Base-by-base conservation (phyloP, 30 jellyfish, hydroid and myxozoan species). In the Pseudorhiza aurosa region DNA sequence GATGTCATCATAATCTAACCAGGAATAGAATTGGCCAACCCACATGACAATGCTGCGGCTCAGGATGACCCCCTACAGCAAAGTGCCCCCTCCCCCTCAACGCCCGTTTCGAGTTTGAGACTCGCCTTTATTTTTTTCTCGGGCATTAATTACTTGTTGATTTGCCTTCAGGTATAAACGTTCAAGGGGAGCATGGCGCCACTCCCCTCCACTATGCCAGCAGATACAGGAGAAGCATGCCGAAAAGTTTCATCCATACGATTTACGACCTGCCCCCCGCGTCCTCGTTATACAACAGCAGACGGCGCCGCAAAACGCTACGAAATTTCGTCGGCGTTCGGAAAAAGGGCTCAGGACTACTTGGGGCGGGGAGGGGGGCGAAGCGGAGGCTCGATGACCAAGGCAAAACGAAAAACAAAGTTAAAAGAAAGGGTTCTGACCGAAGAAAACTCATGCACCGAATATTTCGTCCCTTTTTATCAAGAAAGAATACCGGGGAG, bases 171-270 rank as follows among this genome's bases (percentile, higher is more conserved):
- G 98, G 83, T 74, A 93, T 92, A 25, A 85, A 92, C 56, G 96
- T 79, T 26, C 91, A 70, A 15, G 99, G 99, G 4, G 99, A 94
- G 56, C 73, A 87, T 58, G 96, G 96, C 14, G 96, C 99, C 5
- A 94, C 99, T 27, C 96, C 99, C 1, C 87, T 95, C 17, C 99
- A 95, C 57, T 87, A 83, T 68, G 99, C 99, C 17, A 93, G 98
- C 43, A 44, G 97, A 22, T 94, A 94, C 91, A 58, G 87, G n/a
- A 64, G 36, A 24, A 63, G 68, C 72, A 47, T 43, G 18, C 33
- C 81, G 26, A 76, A 79, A 60, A 55, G 74, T 30, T 35, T 69
- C 12, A 26, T 31, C 9, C 32, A 67, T 5, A 50, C 58, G 24
- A 27, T 78, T 1, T 40, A 37, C 50, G 83, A 55, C 9, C 47